These are phyloP conservation scores for Philereme transversata DNA, from an alignment of 2,888 invertebrate species.

Conservation along the genomic window DNA sequence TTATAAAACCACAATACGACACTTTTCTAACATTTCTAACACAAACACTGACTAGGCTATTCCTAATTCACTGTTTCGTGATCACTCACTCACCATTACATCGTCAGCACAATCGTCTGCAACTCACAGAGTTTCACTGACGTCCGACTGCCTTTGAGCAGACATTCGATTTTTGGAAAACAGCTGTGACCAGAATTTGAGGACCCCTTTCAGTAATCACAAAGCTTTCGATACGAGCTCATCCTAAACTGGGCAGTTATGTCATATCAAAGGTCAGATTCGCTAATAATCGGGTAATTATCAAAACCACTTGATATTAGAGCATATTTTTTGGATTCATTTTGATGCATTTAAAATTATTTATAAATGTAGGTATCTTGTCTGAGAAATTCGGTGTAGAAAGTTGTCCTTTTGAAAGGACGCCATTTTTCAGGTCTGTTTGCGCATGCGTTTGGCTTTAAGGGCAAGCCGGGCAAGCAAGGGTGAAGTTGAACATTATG, in stretches of 20 bases:
- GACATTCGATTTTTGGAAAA: constrained; percentile 76
- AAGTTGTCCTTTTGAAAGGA: constrained; percentile 42
- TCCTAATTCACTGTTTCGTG: constrained; percentile 56
- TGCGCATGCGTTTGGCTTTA: constrained; percentile 67
- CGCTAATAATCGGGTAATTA: not conserved
- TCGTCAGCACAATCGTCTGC: constrained; percentile 63
- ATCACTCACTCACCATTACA: constrained; percentile 76
- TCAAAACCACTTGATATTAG: not conserved
- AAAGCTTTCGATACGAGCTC: constrained; percentile 18
- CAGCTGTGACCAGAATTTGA: constrained; percentile 63
- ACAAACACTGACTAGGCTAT: constrained; percentile 57
- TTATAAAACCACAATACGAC: constrained; percentile 25
- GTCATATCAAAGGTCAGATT: constrained; percentile 44
- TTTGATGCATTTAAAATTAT: too few relatives aligned
- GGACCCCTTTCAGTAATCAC: constrained; percentile 42
- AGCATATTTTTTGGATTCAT: too few relatives aligned
- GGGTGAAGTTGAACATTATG: constrained; percentile 48
- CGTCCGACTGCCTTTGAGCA: constrained; percentile 64
- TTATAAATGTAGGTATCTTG: too few relatives aligned
- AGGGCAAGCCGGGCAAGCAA: constrained; percentile 51
- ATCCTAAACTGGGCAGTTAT: constrained; percentile 27
- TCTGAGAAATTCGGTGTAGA: not conserved
- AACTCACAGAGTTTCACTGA: constrained; percentile 54
- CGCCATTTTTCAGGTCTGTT: constrained; percentile 58
- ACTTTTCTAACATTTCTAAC: constrained; percentile 39